A percentile compares a stretch with the other conserved stretches of the same genome.
Conservation (phyloP, 2,797 vertebrate genomes). For the Gobionotothen gibberifrons region DNA sequence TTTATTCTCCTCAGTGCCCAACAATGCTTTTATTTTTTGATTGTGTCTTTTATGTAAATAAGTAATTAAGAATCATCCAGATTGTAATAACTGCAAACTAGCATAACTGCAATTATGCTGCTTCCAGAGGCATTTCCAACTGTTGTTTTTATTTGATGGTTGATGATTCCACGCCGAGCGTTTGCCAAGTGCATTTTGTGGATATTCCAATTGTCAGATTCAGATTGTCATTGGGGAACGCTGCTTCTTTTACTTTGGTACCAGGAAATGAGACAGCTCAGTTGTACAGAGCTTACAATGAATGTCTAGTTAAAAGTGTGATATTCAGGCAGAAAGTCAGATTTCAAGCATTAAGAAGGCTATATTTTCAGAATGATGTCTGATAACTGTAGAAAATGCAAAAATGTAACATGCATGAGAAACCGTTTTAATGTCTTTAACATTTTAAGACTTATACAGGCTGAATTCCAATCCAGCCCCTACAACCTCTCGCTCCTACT, state of each 20-base stretch:
- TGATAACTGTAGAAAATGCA: background rate
- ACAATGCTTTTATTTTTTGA: background rate
- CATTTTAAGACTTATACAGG: background rate
- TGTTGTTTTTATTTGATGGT: conserved; percentile 37
- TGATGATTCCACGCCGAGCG: conserved; percentile 10
- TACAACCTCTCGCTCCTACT: too few relatives aligned
- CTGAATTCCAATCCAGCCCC: too few relatives aligned
- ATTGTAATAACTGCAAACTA: background rate
- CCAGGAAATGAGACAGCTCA: conserved; percentile 3
- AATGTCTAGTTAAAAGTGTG: background rate
- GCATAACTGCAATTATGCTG: conserved; percentile 17
- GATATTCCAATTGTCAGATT: conserved; percentile 33
- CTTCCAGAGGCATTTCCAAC: conserved; percentile 34
- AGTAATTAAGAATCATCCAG: conserved; percentile 34
- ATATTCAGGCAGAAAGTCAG: background rate
- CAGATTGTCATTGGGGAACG: conserved; percentile 24
- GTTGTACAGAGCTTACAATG: background rate
- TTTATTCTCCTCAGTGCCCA: conserved; percentile 1
- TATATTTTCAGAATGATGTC: background rate
- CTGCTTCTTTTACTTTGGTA: conserved; percentile 7
- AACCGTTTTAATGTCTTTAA: background rate
- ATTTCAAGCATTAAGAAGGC: background rate
- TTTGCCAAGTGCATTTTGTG: conserved; percentile 36
- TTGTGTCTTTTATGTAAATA: conserved; percentile 25
- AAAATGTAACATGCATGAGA: background rate